phyloP scores from a whole-genome alignment of 2,797 vertebrate species.

The Enteromius unitaeniatus region DNA sequence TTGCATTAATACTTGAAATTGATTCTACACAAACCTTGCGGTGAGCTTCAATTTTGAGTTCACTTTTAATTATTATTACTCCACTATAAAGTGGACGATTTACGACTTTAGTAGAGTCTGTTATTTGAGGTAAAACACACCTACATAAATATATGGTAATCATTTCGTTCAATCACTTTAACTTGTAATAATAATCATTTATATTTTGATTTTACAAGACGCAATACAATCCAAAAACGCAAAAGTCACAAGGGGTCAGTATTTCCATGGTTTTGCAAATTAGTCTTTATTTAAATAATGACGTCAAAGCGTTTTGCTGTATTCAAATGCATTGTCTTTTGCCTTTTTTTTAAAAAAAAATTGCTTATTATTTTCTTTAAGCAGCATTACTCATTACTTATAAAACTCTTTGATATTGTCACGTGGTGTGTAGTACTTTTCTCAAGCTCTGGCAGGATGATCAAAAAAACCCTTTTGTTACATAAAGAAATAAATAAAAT shows the following conservation, averaged over 20 bases:
- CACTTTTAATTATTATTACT: not conserved
- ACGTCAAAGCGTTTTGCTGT: not conserved
- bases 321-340: not conserved
- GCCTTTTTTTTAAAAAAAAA: not conserved
- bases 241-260: conserved; percentile 73
- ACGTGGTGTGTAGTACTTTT: not conserved
- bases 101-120: not conserved
- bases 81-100: not conserved
- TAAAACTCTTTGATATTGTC: not conserved
- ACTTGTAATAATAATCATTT: not conserved
- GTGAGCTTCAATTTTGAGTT: not conserved
- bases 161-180: too few relatives aligned
- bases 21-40: not conserved
- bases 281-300: not conserved
- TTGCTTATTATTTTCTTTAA: not conserved
- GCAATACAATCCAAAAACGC: not conserved
- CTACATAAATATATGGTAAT: not conserved
- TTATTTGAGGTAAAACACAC: not conserved
- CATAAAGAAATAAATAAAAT: not conserved
- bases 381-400: not conserved
- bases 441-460: not conserved
- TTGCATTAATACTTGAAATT: not conserved
- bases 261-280: conserved; percentile 51
- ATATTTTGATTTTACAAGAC: not conserved
- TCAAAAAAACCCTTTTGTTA: not conserved